Evolutionary conservation across 2,888 invertebrate genomes (phyloP).

Genomic region (Capitulum mitella): DNA sequence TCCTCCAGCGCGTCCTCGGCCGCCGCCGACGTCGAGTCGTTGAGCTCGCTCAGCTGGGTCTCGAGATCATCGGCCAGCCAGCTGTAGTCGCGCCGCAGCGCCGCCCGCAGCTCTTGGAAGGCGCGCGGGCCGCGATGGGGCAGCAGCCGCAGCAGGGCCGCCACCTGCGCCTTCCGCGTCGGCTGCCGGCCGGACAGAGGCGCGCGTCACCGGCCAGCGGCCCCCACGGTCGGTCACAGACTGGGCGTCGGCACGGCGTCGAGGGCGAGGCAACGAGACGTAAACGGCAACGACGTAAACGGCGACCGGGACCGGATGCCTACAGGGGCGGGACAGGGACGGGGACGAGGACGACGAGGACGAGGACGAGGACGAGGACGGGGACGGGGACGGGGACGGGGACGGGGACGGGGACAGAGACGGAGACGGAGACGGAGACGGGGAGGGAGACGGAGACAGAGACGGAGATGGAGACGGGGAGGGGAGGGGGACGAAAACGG

Average conservation of each 20-base stretch:
- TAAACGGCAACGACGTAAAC: background rate
- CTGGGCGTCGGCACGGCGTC: too few species aligned
- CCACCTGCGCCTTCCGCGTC: constrained; percentile 44
- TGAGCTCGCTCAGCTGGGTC: constrained; percentile 23
- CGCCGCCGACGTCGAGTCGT: background rate
- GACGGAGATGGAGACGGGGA: too few species aligned
- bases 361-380: too few species aligned
- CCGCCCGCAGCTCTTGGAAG: constrained; percentile 52
- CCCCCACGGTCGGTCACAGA: background rate
- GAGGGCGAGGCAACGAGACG: too few species aligned
- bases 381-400: too few species aligned
- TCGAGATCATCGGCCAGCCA: constrained; percentile 54
- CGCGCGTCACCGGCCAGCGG: background rate
- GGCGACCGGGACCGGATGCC: background rate
- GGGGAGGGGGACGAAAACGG: too few species aligned
- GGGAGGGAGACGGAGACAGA: too few species aligned
- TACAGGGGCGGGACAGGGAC: too few species aligned
- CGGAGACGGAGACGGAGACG: too few species aligned
- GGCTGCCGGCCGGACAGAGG: constrained; percentile 40
- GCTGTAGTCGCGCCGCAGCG: constrained; percentile 51
- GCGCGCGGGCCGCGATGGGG: constrained; percentile 47
- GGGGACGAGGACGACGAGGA: background rate
- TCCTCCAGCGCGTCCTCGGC: background rate
- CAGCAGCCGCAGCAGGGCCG: constrained; percentile 46
- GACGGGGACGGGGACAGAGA: too few species aligned